These are phyloP conservation scores for Griposia aprilina DNA, from an alignment of 2,888 invertebrate species.

Conservation along the genomic window DNA sequence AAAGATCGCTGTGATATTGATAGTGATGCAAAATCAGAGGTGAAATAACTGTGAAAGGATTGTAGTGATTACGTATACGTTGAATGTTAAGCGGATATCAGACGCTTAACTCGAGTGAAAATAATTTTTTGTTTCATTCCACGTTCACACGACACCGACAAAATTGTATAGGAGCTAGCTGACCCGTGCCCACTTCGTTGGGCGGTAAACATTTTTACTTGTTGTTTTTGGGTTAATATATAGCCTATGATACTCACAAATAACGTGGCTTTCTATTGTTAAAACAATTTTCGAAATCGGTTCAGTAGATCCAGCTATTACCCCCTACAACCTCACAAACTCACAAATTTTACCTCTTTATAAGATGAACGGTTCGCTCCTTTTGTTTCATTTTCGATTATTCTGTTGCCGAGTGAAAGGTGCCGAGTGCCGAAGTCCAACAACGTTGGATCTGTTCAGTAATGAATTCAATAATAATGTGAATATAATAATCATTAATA, in stretches of 20 bases:
- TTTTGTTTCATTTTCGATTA: background rate
- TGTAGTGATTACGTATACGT: constrained; percentile 1
- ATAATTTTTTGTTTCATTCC: background rate
- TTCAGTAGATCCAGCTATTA: no score
- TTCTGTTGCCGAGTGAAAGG: background rate
- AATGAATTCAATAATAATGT: background rate
- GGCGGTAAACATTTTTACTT: no score
- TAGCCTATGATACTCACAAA: no score
- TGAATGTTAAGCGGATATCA: background rate
- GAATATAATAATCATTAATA: no score
- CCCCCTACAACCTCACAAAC: no score
- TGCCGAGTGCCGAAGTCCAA: background rate
- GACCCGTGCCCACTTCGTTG: no score
- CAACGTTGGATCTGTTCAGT: background rate
- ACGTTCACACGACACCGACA: background rate
- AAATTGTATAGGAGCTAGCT: background rate
- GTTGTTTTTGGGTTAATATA: no score
- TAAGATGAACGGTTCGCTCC: background rate
- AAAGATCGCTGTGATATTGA: background rate
- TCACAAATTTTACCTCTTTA: no score
- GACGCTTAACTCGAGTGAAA: background rate
- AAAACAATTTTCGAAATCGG: no score
- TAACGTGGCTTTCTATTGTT: no score
- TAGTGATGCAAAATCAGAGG: background rate
- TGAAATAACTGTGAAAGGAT: background rate